These are phyloP conservation scores for Ostrea edulis DNA, from an alignment of 1,140 invertebrate genomes.

Conservation along the genomic window DNA sequence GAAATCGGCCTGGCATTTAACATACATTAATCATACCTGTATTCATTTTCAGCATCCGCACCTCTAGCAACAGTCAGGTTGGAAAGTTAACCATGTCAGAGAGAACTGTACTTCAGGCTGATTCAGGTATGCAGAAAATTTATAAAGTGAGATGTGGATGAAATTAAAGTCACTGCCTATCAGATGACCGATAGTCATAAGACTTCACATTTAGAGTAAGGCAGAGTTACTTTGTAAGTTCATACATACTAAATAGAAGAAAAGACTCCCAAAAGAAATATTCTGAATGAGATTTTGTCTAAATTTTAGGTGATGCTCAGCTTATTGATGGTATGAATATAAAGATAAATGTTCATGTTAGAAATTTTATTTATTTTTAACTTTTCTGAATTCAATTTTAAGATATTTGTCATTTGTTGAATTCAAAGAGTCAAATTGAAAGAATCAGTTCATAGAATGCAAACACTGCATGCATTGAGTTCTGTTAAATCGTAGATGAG, in stretches of 20 bases:
- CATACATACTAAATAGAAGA: neutral
- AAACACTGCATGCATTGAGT: neutral
- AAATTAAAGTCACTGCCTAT: neutral
- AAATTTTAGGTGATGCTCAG: conserved; percentile 28
- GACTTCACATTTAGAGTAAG: neutral
- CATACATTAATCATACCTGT: neutral
- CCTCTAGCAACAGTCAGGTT: conserved; percentile 79
- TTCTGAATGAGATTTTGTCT: conserved; percentile 1
- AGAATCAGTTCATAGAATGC: neutral
- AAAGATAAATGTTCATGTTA: neutral
- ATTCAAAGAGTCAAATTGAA: neutral
- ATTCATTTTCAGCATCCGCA: conserved; percentile 77
- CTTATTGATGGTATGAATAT: conserved; percentile 35
- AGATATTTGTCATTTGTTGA: neutral
- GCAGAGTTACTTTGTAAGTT: neutral
- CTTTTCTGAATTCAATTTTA: neutral
- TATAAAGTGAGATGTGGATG: neutral
- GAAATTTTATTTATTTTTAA: neutral
- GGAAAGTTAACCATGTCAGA: conserved; percentile 80
- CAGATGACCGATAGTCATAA: neutral
- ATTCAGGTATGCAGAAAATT: conserved; percentile 66
- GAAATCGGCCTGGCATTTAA: neutral
- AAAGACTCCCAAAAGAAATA: neutral
- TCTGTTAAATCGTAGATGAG: neutral
- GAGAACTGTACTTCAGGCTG: conserved; percentile 74